Percentiles rank a stretch among this genome's conserved stretches.
Evolutionary conservation across 2,797 vertebrate species (phyloP).

Genomic region (Muraenolepis orangiensis): DNA sequence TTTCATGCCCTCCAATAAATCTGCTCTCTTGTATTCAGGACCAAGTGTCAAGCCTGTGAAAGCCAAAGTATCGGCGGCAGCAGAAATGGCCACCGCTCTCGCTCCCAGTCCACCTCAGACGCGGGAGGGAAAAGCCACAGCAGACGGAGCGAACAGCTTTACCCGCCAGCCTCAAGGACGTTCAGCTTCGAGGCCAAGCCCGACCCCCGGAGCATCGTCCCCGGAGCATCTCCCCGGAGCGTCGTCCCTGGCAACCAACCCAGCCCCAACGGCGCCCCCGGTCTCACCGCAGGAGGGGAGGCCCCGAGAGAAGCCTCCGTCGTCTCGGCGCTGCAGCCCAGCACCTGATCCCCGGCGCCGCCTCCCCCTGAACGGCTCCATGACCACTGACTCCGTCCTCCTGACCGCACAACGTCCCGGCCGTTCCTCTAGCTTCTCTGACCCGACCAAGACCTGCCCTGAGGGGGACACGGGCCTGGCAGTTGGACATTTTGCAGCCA

Average conservation of each 20-base stretch:
- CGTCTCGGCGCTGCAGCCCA: slow-evolving; percentile 15
- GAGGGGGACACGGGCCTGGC: slow-evolving; percentile 37
- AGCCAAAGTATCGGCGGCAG: slow-evolving; percentile 28
- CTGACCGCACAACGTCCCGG: slow-evolving; percentile 17
- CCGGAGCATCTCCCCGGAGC: slow-evolving; percentile 29
- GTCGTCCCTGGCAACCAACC: not conserved
- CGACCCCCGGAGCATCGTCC: slow-evolving; percentile 13
- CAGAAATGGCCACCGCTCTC: slow-evolving; percentile 34
- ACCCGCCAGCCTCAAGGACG: slow-evolving; percentile 42
- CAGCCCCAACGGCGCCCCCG: slow-evolving; percentile 19
- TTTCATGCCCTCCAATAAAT: not conserved
- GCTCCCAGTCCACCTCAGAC: slow-evolving; percentile 34
- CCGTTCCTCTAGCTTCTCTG: slow-evolving; percentile 49
- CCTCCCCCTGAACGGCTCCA: slow-evolving; percentile 40
- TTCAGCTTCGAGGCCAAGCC: slow-evolving; percentile 19
- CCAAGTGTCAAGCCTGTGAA: slow-evolving; percentile 63
- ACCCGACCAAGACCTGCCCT: slow-evolving; percentile 46
- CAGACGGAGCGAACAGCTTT: slow-evolving; percentile 49
- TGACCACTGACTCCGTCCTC: slow-evolving; percentile 39
- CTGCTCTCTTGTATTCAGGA: slow-evolving; percentile 53
- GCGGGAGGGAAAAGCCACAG: slow-evolving; percentile 34
- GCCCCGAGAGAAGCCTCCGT: slow-evolving; percentile 16
- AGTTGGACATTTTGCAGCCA: slow-evolving; percentile 27
- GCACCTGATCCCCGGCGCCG: slow-evolving; percentile 2
- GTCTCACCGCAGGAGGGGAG: not conserved